Percentiles rank a stretch among this genome's conserved stretches.
Evolutionary conservation across 2,113 vertebrate genomes (phyloP).

Genomic region (Lophius piscatorius): DNA sequence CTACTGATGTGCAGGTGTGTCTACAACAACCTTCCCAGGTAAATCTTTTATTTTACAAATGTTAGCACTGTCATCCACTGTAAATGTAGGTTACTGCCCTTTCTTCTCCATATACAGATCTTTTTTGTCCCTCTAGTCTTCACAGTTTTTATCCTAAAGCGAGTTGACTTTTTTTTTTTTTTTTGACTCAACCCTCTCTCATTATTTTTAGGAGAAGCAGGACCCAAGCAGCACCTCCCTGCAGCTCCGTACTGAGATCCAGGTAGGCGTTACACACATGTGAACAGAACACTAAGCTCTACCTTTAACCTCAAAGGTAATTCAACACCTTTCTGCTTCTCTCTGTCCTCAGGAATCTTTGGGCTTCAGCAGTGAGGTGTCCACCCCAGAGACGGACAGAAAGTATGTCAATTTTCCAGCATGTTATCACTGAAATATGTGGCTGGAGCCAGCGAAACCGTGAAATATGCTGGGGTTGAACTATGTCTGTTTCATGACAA

Average conservation of each 20-base stretch:
- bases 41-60: not conserved
- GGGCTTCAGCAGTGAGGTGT: constrained; percentile 88
- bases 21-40: constrained; percentile 18
- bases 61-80: not conserved
- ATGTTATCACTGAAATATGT: not conserved
- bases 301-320: too few relatives aligned
- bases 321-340: not conserved
- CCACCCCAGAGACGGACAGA: constrained; percentile 94
- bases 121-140: constrained; percentile 1
- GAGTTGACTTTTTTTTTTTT: not conserved
- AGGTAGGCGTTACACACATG: too few relatives aligned
- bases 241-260: constrained; percentile 91
- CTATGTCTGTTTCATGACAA: constrained; percentile 52
- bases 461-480: constrained; percentile 31
- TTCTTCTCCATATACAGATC: not conserved
- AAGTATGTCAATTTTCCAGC: constrained; percentile 83
- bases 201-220: constrained; percentile 86
- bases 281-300: too few relatives aligned
- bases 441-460: not conserved
- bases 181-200: constrained; percentile 5
- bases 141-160: not conserved
- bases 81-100: constrained; percentile 14
- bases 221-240: constrained; percentile 87
- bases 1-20: constrained; percentile 35
- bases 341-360: constrained; percentile 86